These are phyloP conservation scores for Drosophila paranaensis DNA, from an alignment of 2,888 invertebrate species.

Conservation along the genomic window DNA sequence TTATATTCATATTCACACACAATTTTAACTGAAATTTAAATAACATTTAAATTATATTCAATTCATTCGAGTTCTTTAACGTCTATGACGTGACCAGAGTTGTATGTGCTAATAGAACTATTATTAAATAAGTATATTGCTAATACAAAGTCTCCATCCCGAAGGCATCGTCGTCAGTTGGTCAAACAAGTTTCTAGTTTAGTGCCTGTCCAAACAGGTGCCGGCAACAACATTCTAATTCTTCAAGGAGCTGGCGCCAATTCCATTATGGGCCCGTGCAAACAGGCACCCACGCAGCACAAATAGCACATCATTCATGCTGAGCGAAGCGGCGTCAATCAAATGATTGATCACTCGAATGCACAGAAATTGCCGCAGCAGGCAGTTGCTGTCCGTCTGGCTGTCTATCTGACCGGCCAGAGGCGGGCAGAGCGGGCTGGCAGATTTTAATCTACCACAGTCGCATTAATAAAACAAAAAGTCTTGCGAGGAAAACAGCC, in stretches of 20 bases:
- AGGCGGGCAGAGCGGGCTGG: slow-evolving; percentile 10
- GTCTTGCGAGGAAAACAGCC: slow-evolving; percentile 17
- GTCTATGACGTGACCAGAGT: too few relatives aligned
- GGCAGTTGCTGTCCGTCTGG: not conserved
- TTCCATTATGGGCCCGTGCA: slow-evolving; percentile 27
- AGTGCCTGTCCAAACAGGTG: slow-evolving; percentile 59
- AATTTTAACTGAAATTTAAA: too few relatives aligned
- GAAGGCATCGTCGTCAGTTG: slow-evolving; percentile 35
- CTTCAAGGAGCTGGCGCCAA: slow-evolving; percentile 18
- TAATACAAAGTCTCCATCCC: not conserved
- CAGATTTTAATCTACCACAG: slow-evolving; percentile 68
- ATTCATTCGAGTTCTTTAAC: too few relatives aligned
- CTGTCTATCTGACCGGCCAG: not conserved
- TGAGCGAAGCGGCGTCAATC: slow-evolving; percentile 67
- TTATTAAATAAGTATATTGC: not conserved
- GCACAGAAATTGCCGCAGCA: slow-evolving; percentile 44
- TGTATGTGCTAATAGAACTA: too few relatives aligned
- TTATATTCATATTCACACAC: too few relatives aligned
- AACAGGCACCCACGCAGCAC: slow-evolving; percentile 29
- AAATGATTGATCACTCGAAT: slow-evolving; percentile 74
- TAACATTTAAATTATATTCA: too few relatives aligned
- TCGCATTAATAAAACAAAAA: slow-evolving; percentile 69
- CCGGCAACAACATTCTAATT: slow-evolving; percentile 2
- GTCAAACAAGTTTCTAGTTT: slow-evolving; percentile 56
- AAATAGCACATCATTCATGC: slow-evolving; percentile 53